A percentile compares a stretch with the other conserved stretches of the same genome.
Conservation (phyloP, 2,888 invertebrate genomes). For the Drosophila silvestris region DNA sequence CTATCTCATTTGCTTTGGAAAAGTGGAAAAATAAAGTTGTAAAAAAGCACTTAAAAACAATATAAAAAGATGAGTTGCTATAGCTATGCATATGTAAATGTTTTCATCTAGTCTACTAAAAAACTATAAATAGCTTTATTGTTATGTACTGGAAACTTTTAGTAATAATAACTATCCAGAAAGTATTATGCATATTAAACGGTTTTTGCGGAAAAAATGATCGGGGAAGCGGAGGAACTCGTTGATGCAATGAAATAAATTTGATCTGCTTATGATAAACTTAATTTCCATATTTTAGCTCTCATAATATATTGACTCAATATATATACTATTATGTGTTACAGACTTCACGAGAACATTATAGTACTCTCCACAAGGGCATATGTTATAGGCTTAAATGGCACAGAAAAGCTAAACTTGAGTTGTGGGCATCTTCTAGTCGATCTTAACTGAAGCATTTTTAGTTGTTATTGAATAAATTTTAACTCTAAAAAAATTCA, state of each 20-base stretch:
- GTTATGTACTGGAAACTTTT: background rate
- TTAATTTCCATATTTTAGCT: background rate
- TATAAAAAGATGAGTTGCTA: background rate
- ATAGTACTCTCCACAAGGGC: too few relatives aligned
- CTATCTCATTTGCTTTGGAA: background rate
- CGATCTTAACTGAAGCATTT: background rate
- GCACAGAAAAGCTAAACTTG: background rate
- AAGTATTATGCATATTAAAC: background rate
- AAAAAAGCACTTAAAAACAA: background rate
- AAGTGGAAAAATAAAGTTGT: constrained; percentile 6
- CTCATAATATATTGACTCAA: background rate
- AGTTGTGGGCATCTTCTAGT: background rate
- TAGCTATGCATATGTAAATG: background rate
- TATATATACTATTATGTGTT: background rate
- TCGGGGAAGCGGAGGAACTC: background rate
- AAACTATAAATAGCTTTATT: background rate
- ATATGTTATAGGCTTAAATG: too few relatives aligned
- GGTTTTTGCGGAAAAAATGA: background rate
- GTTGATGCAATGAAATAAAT: background rate
- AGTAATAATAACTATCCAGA: background rate
- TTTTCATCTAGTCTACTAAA: background rate
- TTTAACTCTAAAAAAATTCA: background rate
- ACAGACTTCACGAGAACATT: too few relatives aligned
- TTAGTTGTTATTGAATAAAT: background rate
- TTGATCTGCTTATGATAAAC: background rate